Base-by-base conservation (phyloP, 2,888 invertebrate species). In the Drosophila subquinaria region DNA sequence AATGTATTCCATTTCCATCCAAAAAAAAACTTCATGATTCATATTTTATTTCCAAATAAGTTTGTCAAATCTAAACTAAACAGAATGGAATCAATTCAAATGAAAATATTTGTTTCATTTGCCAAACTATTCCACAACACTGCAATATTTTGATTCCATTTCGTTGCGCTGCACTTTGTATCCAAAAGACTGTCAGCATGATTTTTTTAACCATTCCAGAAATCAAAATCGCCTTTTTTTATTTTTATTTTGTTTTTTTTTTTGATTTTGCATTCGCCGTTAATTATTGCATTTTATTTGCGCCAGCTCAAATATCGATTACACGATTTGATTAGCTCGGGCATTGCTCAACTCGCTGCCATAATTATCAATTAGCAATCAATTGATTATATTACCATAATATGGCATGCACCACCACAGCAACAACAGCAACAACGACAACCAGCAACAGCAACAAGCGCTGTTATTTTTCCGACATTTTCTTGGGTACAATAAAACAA, bases 291-390 rank as follows among this genome's bases (percentile, higher is more conserved):
- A 15, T 40, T 53, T 38, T 13, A 43, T 35, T 56, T 43, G 60
- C 57, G 73, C 42, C 52, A 53, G 52, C 59, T 73, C 50, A 40
- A 64, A 57, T 53, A 61, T 61, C 51, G 64, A 75, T 77, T 79
- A 71, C 66, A 79, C 71, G 66, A 75, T 64, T 77, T 77, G 76
- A 79, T 77, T 77, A 75, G 76, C 63, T 23, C 20, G 57, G 35
- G 55, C 63, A 71, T 77, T 79, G 64, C 79, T 71, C 76, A 79
- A 77, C 71, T 35, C 42, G 61, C 59, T 75, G 72, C 79, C 71
- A 85, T 89, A 90, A 90, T 91, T 88, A 91, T 88, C 90, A 91
- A 90, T 89, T 90, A 90, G 90, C 86, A 90, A 90, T 88, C 89
- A 82, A 90, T 90, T 90, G 88, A 90, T 82, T 87, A 73, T 76